phyloP scores from a whole-genome alignment of 2,113 vertebrate genomes.

The Sorex fumeus region DNA sequence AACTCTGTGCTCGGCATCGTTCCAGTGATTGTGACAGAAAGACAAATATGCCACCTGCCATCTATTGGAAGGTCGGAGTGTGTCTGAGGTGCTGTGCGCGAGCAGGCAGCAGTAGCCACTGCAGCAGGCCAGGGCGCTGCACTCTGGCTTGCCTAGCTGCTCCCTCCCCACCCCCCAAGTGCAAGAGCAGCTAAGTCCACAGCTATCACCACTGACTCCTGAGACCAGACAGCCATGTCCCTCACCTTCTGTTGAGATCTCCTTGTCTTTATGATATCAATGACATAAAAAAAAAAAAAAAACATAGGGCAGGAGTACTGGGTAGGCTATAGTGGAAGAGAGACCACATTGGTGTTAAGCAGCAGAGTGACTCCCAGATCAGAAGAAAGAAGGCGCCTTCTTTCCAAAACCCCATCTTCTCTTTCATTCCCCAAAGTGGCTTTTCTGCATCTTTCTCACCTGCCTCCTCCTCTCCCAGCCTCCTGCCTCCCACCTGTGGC shows the following conservation, averaged over 20 bases:
- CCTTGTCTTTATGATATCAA: neutral
- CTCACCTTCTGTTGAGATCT: neutral
- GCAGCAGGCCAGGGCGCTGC: neutral
- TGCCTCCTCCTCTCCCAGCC: neutral
- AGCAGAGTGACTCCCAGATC: conserved; percentile 3
- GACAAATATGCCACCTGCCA: neutral
- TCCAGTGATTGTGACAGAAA: neutral
- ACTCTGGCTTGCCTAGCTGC: fast-evolving
- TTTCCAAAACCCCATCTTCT: conserved; percentile 12
- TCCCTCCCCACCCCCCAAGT: too few relatives aligned
- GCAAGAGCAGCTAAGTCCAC: fast-evolving
- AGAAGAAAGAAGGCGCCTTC: too few relatives aligned
- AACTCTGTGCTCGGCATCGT: neutral
- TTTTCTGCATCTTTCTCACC: neutral
- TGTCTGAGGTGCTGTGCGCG: neutral
- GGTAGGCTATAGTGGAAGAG: conserved; percentile 3
- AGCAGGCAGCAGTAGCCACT: fast-evolving
- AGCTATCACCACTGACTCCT: neutral
- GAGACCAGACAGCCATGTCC: neutral
- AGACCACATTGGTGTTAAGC: neutral
- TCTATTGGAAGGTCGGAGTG: neutral
- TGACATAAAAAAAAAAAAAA: neutral
- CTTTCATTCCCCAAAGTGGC: conserved; percentile 41
- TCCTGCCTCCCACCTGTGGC: conserved; percentile 45
- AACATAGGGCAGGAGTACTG: neutral